Base-by-base conservation (phyloP, 2,797 vertebrate species). In the Hoplostethus mediterraneus region DNA sequence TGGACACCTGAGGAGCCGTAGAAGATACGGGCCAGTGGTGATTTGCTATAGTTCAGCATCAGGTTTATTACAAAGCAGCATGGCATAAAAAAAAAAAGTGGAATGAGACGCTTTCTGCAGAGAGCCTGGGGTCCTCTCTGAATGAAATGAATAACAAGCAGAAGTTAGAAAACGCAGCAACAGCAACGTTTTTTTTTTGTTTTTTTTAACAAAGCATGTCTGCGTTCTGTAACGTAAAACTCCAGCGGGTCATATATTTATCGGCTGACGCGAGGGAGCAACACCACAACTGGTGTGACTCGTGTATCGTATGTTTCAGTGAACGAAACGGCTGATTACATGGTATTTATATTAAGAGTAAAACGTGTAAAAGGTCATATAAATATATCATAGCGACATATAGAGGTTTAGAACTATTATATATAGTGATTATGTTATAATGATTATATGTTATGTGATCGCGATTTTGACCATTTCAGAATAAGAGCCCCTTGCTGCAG, bases 1-100 rank as follows among this genome's bases (percentile, higher is more conserved):
- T 76, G 67, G 81, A 89, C 59, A 83, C 79, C 84, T 47, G 63
- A 86, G 79, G 83, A 84, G 81, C 53, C 33, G 77, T 66, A 66
- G 60, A 75, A 53, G 79, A 84, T 85, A 76, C 72, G 77, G 81
- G 77, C 60, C 49, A 12, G 62, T 5, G 68, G 58, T 77, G 72
- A 84, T 79, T 80, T 16, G 13, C 12, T 47, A 69, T 44, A 40
- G 63, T 63, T 79, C 63, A 63, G 73, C 28, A 42, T 80, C 6
- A 4, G 73, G 63, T 84, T 81, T 76, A 82, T 85, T 81, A 74
- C 53, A 67, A 70, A 67, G 65, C 77, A 48, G 44, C n/a, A 33
- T 0, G 28, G 67, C 62, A 71, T 77, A 72, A 76, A 21, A 21
- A 76, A 21, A 21, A 81, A 74, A 70, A 17, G 47, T 73, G 64